phyloP scores from a whole-genome alignment of 1,140 invertebrate genomes.

The Leptinotarsa undecemlineata region DNA sequence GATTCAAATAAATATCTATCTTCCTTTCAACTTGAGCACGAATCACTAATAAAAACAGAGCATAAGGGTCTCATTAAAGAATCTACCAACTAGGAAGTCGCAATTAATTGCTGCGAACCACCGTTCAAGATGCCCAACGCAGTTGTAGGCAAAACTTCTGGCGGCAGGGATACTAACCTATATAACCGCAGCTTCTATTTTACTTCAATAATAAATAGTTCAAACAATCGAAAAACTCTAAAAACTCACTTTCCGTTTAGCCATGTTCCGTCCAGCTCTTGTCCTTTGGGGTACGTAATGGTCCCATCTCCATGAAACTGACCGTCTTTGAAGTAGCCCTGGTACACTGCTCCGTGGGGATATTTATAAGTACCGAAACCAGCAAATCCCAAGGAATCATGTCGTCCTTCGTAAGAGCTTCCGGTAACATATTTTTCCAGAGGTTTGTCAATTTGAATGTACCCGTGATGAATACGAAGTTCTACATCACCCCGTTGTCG shows the following conservation, averaged over 20 bases:
- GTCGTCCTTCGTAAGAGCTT: constrained; percentile 23
- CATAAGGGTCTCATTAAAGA: too few relatives aligned
- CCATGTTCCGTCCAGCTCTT: constrained; percentile 29
- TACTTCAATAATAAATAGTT: too few relatives aligned
- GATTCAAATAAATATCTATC: too few relatives aligned
- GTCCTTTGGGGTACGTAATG: constrained; percentile 32
- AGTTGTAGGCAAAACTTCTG: too few relatives aligned
- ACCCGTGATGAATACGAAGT: background rate
- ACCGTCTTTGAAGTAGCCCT: constrained; percentile 32
- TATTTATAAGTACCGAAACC: constrained; percentile 24
- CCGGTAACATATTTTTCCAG: constrained; percentile 10
- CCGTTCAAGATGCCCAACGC: too few relatives aligned
- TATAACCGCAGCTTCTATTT: too few relatives aligned
- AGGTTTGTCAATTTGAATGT: background rate
- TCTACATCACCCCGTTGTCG: background rate
- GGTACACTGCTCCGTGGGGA: constrained; percentile 29
- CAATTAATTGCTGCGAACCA: too few relatives aligned
- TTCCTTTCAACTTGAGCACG: too few relatives aligned
- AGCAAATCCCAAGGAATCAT: constrained; percentile 26
- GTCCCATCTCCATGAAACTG: constrained; percentile 33
- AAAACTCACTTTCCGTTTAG: constrained; percentile 22
- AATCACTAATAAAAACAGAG: too few relatives aligned
- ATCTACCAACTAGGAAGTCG: too few relatives aligned
- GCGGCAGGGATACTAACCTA: too few relatives aligned
- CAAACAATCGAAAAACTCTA: background rate